Evolutionary conservation across 2,797 vertebrate species (phyloP).

Genomic region (Pteronotus mesoamericanus): DNA sequence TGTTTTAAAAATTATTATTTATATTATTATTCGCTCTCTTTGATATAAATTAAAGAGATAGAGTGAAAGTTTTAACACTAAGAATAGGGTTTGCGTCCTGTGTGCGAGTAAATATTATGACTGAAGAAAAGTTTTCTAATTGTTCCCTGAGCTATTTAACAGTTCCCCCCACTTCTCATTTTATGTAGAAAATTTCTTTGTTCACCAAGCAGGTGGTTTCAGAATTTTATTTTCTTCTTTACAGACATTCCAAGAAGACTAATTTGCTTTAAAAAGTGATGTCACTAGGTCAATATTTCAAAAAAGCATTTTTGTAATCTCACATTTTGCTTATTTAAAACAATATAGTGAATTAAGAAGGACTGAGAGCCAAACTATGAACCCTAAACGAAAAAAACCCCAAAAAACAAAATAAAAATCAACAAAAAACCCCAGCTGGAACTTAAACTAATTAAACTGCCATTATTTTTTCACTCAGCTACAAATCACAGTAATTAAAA

Average conservation of each 20-base stretch:
- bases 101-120: neutral
- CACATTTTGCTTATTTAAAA: neutral
- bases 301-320: neutral
- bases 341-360: neutral
- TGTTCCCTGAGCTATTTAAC: neutral
- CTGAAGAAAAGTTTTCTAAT: neutral
- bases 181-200: neutral
- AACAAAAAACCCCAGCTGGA: neutral
- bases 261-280: neutral
- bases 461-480: neutral
- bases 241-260: neutral
- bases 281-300: neutral
- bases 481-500: constrained; percentile 6
- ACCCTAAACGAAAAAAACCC: neutral
- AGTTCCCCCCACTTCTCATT: neutral
- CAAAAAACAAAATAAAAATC: too few species aligned
- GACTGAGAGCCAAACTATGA: neutral
- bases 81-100: neutral
- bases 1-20: neutral
- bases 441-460: neutral
- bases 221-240: constrained; percentile 28
- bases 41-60: neutral
- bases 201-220: neutral
- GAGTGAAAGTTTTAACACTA: neutral
- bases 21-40: neutral